Conservation (phyloP, 2,888 invertebrate genomes). For the Eucera pruinosa region DNA sequence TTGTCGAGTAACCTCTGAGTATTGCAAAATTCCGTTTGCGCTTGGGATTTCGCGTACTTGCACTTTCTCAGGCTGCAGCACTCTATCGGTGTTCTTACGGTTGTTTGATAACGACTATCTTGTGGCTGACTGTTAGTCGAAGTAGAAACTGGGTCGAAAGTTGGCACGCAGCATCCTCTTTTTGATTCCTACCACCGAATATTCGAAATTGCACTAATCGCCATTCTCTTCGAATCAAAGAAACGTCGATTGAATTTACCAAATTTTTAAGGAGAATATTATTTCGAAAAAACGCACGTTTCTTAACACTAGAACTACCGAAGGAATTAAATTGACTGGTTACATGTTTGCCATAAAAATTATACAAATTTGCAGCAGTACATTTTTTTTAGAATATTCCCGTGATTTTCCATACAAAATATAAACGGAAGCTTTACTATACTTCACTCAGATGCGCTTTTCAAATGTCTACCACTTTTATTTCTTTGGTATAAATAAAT, state of each 20-base stretch:
- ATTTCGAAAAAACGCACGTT: too few species aligned
- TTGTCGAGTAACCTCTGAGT: slow-evolving; percentile 56
- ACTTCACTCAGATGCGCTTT: too few species aligned
- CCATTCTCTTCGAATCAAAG: neutral
- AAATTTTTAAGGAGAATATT: too few species aligned
- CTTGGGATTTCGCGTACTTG: slow-evolving; percentile 50
- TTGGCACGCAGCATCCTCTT: slow-evolving; percentile 39
- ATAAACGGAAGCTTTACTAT: too few species aligned
- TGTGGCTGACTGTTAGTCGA: slow-evolving; percentile 3
- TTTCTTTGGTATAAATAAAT: too few species aligned
- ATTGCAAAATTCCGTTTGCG: slow-evolving; percentile 51
- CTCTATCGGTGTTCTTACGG: slow-evolving; percentile 23
- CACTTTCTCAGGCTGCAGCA: slow-evolving; percentile 48
- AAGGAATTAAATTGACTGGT: too few species aligned
- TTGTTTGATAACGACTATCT: slow-evolving; percentile 15
- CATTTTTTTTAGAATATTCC: too few species aligned
- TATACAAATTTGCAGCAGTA: too few species aligned
- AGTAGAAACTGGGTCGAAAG: slow-evolving; percentile 15
- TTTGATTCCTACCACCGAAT: slow-evolving; percentile 49
- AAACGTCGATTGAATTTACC: neutral
- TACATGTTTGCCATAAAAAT: too few species aligned
- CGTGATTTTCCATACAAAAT: too few species aligned
- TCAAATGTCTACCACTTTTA: too few species aligned
- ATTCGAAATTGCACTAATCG: neutral
- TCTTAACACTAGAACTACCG: too few species aligned